Evolutionary conservation across 2,888 invertebrate species (phyloP).

Genomic region (Aphidius colemani): DNA sequence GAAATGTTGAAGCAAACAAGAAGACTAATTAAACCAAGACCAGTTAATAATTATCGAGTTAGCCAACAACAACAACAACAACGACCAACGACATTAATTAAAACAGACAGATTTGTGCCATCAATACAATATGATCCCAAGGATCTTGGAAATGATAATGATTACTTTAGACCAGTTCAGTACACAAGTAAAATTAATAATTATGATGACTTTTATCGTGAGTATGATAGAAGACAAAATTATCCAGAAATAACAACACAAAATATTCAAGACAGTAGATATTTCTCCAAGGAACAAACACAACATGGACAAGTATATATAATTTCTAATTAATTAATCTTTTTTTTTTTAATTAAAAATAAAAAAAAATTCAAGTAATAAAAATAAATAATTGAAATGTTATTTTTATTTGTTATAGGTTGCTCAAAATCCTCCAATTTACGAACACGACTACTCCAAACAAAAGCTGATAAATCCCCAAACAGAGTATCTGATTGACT

Average conservation of each 20-base stretch:
- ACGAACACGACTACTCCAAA: constrained; percentile 39
- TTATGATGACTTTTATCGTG: constrained; percentile 39
- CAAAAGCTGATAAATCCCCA: constrained; percentile 24
- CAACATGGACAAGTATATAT: constrained; percentile 31
- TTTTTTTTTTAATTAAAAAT: too few species aligned
- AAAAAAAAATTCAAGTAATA: too few species aligned
- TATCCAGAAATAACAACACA: constrained; percentile 32
- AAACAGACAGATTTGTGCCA: constrained; percentile 49
- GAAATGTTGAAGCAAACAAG: too few species aligned
- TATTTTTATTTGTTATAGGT: not conserved
- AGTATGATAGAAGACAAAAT: constrained; percentile 27
- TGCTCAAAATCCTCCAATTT: constrained; percentile 27
- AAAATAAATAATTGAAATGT: too few species aligned
- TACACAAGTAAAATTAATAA: constrained; percentile 40
- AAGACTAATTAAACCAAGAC: constrained; percentile 28
- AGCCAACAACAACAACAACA: constrained; percentile 26
- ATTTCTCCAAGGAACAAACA: constrained; percentile 40
- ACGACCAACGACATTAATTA: constrained; percentile 23
- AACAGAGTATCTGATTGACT: constrained; percentile 43
- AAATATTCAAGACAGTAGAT: constrained; percentile 36
- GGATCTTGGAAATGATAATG: constrained; percentile 41
- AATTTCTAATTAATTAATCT: too few species aligned
- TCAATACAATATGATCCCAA: constrained; percentile 55
- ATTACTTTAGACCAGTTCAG: constrained; percentile 52
- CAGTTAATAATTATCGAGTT: not conserved